Base-by-base conservation (phyloP, 1,140 invertebrate species). In the Rhagoletis zephyria region DNA sequence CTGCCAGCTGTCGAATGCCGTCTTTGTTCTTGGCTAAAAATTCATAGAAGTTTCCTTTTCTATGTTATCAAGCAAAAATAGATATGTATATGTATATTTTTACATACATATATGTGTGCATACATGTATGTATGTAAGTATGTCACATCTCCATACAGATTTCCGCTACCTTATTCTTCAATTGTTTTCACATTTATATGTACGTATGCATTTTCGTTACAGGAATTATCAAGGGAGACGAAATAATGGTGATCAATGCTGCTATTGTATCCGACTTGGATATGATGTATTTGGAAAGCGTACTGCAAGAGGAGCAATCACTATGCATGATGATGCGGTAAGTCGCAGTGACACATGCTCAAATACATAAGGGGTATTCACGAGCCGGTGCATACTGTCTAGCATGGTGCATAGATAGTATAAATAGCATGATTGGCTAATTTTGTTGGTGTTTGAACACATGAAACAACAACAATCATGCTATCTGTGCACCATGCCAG, bases 221-320 rank as follows among this genome's bases (percentile, higher is more conserved):
- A 98, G 98, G 98, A 91, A 97, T 99, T 91, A 98, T 98, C 92
- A 98, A 98, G 94, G 97, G 97, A 90, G 98, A 99, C 94, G 98
- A 99, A 94, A 98, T 99, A 93, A 98, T 99, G 95, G 98, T 99
- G 90, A 98, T 99, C 93, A 99, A 99, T 94, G 97, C 98, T 88
- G 97, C 98, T 88, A 97, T 99, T 91, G 98, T 99, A 67, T 98
- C 97, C 89, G 98, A 99, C 94, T 95, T 99, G 94, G 98, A 99
- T 95, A 99, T 99, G 98, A 99, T 99, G 97, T 99, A 98, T 94
- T 95, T 99, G 91, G 98, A 99, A 93, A 96, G 96, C 91, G 97
- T 99, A 60, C 95, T 99, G 87, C 97, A 99, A 94, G 98, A 99
- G 93, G 98, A 98, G 92, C 95, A 97, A 60, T 96, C 97, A 48